phyloP scores from a whole-genome alignment of 2,797 vertebrate species.

The Denticeps clupeoides region DNA sequence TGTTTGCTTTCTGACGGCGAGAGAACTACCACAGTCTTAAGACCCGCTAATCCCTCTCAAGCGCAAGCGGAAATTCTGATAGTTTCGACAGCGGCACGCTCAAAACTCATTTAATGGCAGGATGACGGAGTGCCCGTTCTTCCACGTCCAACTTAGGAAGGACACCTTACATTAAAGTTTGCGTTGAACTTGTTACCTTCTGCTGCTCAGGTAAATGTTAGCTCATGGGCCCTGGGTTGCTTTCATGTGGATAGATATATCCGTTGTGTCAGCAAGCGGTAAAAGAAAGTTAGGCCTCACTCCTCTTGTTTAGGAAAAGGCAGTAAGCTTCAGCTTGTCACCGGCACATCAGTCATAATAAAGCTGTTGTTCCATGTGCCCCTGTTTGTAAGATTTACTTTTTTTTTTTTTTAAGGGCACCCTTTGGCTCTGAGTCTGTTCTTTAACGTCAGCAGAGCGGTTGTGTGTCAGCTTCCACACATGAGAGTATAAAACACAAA shows the following conservation, averaged over 20 bases:
- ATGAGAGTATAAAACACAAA: neutral
- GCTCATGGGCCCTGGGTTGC: conserved; percentile 36
- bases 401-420: neutral
- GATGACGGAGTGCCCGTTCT: conserved; percentile 41
- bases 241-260: conserved; percentile 28
- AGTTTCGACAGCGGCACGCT: conserved; percentile 31
- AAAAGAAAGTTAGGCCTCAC: conserved; percentile 18
- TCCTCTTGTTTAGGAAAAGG: conserved; percentile 10
- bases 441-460: conserved; percentile 8
- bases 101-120: conserved; percentile 32
- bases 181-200: conserved; percentile 40
- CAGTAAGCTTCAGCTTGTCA: conserved; percentile 18
- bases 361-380: conserved; percentile 8
- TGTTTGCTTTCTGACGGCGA: conserved; percentile 59
- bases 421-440: neutral
- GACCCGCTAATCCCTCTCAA: conserved; percentile 40
- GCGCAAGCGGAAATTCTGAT: conserved; percentile 50
- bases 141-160: conserved; percentile 26
- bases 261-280: conserved; percentile 23
- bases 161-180: conserved; percentile 41
- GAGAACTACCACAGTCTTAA: conserved; percentile 43
- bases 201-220: conserved; percentile 41
- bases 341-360: conserved; percentile 5
- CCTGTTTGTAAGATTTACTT: conserved; percentile 4
- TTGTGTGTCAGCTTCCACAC: neutral